Evolutionary conservation across 35 echinoderm and acorn worm genomes (phyloP), one percentile per base, ranked within the genome.

Genomic region (Patiria miniata): DNA sequence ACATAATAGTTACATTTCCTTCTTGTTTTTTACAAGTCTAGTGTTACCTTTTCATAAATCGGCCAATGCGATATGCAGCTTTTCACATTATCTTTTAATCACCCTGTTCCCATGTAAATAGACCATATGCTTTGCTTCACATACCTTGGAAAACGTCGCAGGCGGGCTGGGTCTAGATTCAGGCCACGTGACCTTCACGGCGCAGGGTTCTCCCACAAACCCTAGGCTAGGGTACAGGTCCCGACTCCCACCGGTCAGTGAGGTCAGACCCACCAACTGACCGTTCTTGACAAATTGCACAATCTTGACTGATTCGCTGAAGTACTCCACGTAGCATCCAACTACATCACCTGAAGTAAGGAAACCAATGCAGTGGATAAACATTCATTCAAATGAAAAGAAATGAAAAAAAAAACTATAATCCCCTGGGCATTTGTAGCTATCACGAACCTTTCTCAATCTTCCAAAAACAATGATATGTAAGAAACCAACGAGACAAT

Each of bases 201-300:
- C 89, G 44, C 89, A 59, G 47, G 89, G 92, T 40, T 86, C 76
- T 26, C 85, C 83, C 2, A 10, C 1, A 79, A 99, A 99, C 2
- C 89, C 96, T 7, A 99, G 52, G 50, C 92, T 95, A 2, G 96
- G 96, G 51, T 81, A 94, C 2, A 99, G 83, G 55, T 99, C 96
- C 21, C 32, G 83, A 77, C 89, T 87, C 52, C 81, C 68, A 16
- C 92, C 92, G 29, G 53, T 77, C 15, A 99, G 51, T n/a, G 87
- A 76, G 29, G 87, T 78, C 55, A 54, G 81, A 36, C 96, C 96
- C 9, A 99, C 88, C 51, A 99, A 44, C 16, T 80, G 56, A 26
- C 90, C 96, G 90, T 99, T 99, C 56, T 99, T 99, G 56, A 91
- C 83, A 85, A 99, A 99, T 52, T 90, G 86, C 23, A 95, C 56